A percentile compares a stretch with the other conserved stretches of the same genome.
These are phyloP conservation scores for Sitobion miscanthi DNA, from an alignment of 1,140 invertebrate species.

Conservation along the genomic window DNA sequence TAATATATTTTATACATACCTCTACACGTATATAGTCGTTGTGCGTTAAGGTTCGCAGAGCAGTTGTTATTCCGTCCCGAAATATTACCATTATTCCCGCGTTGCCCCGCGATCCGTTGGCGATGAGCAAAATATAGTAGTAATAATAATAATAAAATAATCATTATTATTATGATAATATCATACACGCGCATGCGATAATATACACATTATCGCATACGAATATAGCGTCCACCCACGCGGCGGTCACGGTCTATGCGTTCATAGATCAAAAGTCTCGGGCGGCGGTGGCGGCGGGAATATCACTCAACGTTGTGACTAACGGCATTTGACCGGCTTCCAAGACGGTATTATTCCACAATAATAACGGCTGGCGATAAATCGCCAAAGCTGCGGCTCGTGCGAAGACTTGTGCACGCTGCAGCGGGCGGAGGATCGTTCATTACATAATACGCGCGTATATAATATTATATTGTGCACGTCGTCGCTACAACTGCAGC, in stretches of 20 bases:
- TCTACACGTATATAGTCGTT: not conserved
- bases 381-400: conserved; percentile 1
- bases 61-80: not conserved
- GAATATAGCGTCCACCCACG: conserved; percentile 47
- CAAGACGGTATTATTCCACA: not conserved
- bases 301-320: conserved; percentile 33
- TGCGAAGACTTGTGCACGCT: not conserved
- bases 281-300: not conserved
- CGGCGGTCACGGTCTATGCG: not conserved
- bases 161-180: not conserved
- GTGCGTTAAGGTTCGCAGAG: not conserved
- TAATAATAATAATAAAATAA: not conserved
- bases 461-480: not conserved
- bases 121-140: not conserved
- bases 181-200: not conserved
- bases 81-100: not conserved
- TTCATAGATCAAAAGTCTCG: conserved; percentile 38
- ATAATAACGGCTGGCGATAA: not conserved
- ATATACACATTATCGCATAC: not conserved
- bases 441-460: not conserved
- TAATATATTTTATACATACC: not conserved
- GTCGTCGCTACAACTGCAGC: not conserved
- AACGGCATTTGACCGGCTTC: conserved; percentile 40
- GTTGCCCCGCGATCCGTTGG: not conserved
- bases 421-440: not conserved